Evolutionary conservation across 2,113 vertebrate species (phyloP), one percentile per base, ranked within the genome.

Genomic region (Rhegmatorhina hoffmannsi): DNA sequence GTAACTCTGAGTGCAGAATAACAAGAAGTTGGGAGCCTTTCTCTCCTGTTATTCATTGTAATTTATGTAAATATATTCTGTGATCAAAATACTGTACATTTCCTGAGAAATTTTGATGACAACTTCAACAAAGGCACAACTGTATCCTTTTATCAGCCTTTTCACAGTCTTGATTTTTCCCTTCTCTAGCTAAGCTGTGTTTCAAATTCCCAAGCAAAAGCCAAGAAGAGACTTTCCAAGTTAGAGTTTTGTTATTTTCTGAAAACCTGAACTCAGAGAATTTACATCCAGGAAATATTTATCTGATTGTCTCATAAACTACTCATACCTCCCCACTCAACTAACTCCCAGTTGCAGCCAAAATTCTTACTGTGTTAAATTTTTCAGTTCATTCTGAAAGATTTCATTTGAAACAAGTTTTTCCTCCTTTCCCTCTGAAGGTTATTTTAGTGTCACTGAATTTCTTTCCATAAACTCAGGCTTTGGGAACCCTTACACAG

Each of bases 61-160:
- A 68, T 63, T 85, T 93, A 85, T 60, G 72, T 70, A 86, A 92
- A 93, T 90, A 81, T 81, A 94, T 92, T 92, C 73, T 88, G 52
- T 23, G 50, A 92, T 93, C 77, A 96, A 95, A 92, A 91, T 93
- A 67, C 7, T 76, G 70, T 73, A 43, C 59, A 66, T 86, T 92
- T 94, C 47, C 76, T 92, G 80, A 90, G 72, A 89, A 92, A 72
- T 92, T 86, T 78, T 34, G 18, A 83, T 87, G 72, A 74, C 60
- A 84, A 8, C 53, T 86, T 93, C 74, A 92, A 72, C 68, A 84
- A 87, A 94, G 44, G n/a, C 66, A 92, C 34, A 79, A 89, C 14
- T 59, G 31, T 89, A 50, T 92, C 36, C 73, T 80, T 81, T 84
- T 85, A 84, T 79, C 69, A 87, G 28, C n/a, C 40, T 89, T 92